Evolutionary conservation across 2,888 invertebrate species (phyloP).

Genomic region (Orthonevra nobilis): DNA sequence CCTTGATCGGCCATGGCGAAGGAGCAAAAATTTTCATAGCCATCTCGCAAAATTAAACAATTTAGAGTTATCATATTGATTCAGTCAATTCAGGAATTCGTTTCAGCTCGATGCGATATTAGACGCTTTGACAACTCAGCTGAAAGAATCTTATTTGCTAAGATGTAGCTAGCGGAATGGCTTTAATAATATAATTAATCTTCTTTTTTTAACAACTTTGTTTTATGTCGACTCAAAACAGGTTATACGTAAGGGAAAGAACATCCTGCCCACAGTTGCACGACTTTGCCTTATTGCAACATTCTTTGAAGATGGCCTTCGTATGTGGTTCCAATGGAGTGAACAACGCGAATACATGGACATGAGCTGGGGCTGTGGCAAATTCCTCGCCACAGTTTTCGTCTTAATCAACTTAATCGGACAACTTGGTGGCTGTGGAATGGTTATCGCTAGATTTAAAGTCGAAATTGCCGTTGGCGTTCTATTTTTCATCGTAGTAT

Average conservation of each 20-base stretch:
- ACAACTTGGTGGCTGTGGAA: conserved; percentile 96
- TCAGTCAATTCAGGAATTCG: no score
- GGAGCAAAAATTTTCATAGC: no score
- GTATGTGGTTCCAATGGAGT: conserved; percentile 99
- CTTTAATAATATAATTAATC: no score
- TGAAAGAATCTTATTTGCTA: no score
- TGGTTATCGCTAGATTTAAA: conserved; percentile 95
- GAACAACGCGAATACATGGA: conserved; percentile 99
- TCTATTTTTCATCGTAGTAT: conserved; percentile 95
- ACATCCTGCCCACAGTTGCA: conserved; percentile 96
- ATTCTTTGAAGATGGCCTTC: conserved; percentile 98
- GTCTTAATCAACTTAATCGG: conserved; percentile 97
- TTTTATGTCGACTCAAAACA: no score
- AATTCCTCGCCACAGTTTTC: conserved; percentile 95
- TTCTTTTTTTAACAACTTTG: no score
- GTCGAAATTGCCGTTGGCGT: conserved; percentile 95
- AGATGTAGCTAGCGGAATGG: no score
- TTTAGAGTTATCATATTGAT: no score
- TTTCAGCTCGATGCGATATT: no score
- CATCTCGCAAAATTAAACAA: no score
- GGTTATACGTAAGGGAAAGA: conserved; percentile 95
- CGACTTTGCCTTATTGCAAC: conserved; percentile 98
- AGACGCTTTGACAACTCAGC: no score
- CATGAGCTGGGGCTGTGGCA: conserved; percentile 97
- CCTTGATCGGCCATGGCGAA: no score